Percentiles rank a stretch among this genome's conserved stretches.
Conservation (phyloP, 2,888 invertebrate species). For the Sinentomon sp. region DNA sequence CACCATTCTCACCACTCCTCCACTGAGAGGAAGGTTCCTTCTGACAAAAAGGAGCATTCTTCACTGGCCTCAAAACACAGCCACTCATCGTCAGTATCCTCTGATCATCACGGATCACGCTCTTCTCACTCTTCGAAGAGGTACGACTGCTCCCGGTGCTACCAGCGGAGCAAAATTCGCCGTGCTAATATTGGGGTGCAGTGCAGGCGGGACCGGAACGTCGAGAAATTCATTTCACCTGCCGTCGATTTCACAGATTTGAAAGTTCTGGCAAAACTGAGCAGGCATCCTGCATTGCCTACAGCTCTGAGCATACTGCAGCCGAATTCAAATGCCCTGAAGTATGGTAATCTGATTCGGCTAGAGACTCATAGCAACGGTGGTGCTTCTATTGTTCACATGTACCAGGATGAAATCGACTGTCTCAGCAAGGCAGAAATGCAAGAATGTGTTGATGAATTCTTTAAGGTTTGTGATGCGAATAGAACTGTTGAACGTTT, state of each 20-base stretch:
- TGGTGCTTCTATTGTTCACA: conserved; percentile 65
- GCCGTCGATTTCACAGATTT: too few species aligned
- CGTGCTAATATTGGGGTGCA: conserved; percentile 42
- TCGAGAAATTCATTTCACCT: conserved; percentile 14
- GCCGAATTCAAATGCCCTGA: too few species aligned
- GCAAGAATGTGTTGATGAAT: conserved; percentile 55
- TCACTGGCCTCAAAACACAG: too few species aligned
- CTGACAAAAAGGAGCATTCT: too few species aligned
- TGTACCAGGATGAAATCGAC: conserved; percentile 71
- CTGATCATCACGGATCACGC: too few species aligned
- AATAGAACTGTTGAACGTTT: too few species aligned
- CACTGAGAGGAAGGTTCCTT: too few species aligned
- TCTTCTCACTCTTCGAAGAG: too few species aligned
- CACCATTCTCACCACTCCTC: too few species aligned
- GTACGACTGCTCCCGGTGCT: conserved; percentile 33
- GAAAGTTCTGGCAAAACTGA: background rate
- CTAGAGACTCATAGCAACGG: conserved; percentile 85
- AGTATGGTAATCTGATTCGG: conserved; percentile 43
- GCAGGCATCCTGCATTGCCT: conserved; percentile 2
- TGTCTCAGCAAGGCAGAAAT: conserved; percentile 37
- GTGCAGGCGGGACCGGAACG: conserved; percentile 28
- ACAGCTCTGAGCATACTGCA: too few species aligned
- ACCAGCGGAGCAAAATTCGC: conserved; percentile 37
- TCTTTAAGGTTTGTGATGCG: conserved; percentile 46
- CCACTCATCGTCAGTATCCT: too few species aligned